Conservation (phyloP, 2,113 vertebrate species). For the Laticauda colubrina region DNA sequence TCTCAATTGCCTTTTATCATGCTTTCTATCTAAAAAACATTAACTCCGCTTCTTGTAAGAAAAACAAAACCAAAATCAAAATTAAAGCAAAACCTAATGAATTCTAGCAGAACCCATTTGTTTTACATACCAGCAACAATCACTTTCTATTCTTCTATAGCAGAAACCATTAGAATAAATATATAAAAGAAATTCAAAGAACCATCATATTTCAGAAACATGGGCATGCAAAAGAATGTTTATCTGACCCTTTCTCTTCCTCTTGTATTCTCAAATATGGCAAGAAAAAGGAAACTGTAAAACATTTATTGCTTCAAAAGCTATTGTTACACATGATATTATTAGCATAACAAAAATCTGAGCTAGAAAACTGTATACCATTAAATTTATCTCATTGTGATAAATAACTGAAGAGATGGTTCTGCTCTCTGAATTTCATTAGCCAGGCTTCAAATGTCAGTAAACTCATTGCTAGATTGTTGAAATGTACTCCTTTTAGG, state of each 20-base stretch:
- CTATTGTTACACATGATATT: neutral
- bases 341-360: neutral
- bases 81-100: conserved; percentile 12
- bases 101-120: conserved; percentile 25
- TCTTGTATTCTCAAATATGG: neutral
- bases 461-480: neutral
- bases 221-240: neutral
- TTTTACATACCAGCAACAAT: conserved; percentile 41
- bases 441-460: neutral
- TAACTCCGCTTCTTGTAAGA: conserved; percentile 32
- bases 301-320: neutral
- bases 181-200: conserved; percentile 1
- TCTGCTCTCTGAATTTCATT: neutral
- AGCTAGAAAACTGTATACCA: neutral
- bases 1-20: conserved; percentile 16
- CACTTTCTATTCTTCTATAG: neutral
- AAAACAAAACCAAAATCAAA: neutral
- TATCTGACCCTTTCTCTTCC: too few species aligned
- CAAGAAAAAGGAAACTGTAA: neutral
- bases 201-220: neutral
- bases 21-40: conserved; percentile 15
- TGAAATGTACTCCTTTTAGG: neutral
- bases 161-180: conserved; percentile 49
- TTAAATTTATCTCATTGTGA: neutral
- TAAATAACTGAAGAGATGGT: neutral